Evolutionary conservation across 2,888 invertebrate species (phyloP).

Genomic region (Linnaemya tessellans): DNA sequence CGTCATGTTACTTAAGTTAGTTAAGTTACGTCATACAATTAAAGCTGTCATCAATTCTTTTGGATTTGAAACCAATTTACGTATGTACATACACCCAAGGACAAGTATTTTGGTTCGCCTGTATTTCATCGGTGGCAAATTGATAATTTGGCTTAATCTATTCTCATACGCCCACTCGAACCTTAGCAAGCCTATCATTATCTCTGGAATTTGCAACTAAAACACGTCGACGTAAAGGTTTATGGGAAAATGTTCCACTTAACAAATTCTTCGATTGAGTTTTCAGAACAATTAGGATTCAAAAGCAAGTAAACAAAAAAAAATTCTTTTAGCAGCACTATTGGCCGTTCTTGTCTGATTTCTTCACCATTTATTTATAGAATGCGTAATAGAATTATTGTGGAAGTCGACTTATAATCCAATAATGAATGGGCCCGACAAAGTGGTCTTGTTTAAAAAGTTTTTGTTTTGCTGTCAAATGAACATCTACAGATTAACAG

Average conservation of each 20-base stretch:
- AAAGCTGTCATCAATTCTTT: constrained; percentile 90
- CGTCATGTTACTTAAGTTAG: constrained; percentile 99
- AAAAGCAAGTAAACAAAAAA: too few relatives aligned
- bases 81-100: constrained; percentile 99
- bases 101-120: constrained; percentile 98
- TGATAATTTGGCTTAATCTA: constrained; percentile 99
- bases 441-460: too few relatives aligned
- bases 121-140: constrained; percentile 99
- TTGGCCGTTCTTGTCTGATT: too few relatives aligned
- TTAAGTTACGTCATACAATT: constrained; percentile 83
- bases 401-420: too few relatives aligned
- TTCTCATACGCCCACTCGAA: constrained; percentile 97
- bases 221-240: constrained; percentile 96
- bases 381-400: too few relatives aligned
- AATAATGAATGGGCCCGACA: too few relatives aligned
- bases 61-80: constrained; percentile 99
- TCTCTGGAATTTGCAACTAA: constrained; percentile 99
- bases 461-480: too few relatives aligned
- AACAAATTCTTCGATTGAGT: constrained; percentile 99
- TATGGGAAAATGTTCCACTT: constrained; percentile 99
- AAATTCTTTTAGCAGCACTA: too few relatives aligned
- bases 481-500: too few relatives aligned
- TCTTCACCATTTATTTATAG: too few relatives aligned
- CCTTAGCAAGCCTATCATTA: constrained; percentile 99
- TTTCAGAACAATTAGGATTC: too few relatives aligned